phyloP scores from a whole-genome alignment of 2,113 vertebrate species.

The Coreoperca whiteheadi region DNA sequence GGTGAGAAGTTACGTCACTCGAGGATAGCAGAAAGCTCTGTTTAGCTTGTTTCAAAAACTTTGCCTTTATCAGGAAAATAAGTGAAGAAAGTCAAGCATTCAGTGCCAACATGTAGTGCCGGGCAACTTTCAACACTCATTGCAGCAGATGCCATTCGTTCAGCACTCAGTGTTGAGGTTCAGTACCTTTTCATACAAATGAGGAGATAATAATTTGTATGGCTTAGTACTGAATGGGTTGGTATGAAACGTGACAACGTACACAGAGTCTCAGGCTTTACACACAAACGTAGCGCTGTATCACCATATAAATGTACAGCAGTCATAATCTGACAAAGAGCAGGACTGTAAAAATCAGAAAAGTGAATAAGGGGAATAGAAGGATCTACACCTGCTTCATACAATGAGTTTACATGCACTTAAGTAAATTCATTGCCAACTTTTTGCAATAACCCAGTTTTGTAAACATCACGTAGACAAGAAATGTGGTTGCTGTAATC shows the following conservation, averaged over 20 bases:
- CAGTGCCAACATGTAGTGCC: background rate
- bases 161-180: background rate
- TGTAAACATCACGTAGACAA: background rate
- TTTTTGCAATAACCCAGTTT: conserved; percentile 14
- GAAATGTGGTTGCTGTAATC: conserved; percentile 5
- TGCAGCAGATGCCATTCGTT: background rate
- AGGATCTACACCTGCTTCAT: background rate
- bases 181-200: background rate
- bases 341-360: too few relatives aligned
- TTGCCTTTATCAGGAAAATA: background rate
- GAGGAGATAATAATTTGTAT: background rate
- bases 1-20: too few relatives aligned
- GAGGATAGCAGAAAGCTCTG: background rate
- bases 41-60: background rate
- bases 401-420: background rate
- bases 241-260: background rate
- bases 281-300: background rate
- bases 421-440: background rate
- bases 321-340: too few relatives aligned
- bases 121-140: background rate
- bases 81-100: background rate
- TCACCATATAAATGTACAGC: background rate
- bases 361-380: background rate
- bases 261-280: background rate
- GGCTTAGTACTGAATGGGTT: background rate